These are phyloP conservation scores for Whitmania pigra DNA, from an alignment of 1,140 invertebrate species.

Conservation along the genomic window DNA sequence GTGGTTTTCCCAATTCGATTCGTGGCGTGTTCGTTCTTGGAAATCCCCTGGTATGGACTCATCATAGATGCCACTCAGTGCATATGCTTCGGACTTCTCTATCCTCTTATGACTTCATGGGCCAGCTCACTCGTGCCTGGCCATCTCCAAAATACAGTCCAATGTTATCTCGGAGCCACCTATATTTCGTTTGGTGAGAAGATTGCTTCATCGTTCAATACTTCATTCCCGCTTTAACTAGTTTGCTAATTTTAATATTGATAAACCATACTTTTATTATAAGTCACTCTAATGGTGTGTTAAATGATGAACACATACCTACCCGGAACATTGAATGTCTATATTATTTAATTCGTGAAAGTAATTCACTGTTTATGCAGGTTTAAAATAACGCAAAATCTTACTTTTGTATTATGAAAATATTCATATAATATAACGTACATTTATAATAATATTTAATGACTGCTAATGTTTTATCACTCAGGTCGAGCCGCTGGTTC, in stretches of 20 bases:
- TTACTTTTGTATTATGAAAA: background rate
- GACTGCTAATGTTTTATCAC: background rate
- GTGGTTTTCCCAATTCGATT: slow-evolving; percentile 61
- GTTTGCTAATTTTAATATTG: no score
- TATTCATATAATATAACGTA: background rate
- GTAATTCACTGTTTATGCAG: background rate
- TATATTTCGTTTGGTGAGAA: slow-evolving; percentile 41
- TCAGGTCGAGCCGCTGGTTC: slow-evolving; percentile 20
- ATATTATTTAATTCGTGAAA: no score
- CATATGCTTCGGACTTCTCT: slow-evolving; percentile 75
- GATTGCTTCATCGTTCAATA: background rate
- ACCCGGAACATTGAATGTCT: no score
- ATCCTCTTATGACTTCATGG: slow-evolving; percentile 75
- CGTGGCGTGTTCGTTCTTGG: slow-evolving; percentile 64
- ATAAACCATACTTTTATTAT: no score
- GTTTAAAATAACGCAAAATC: background rate
- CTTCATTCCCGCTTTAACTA: no score
- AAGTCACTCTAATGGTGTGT: no score
- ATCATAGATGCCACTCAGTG: slow-evolving; percentile 75
- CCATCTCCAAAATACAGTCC: slow-evolving; percentile 70
- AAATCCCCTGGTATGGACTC: slow-evolving; percentile 58
- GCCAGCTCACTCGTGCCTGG: slow-evolving; percentile 69
- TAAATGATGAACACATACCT: no score
- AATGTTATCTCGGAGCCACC: slow-evolving; percentile 63
- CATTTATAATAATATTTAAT: background rate